Percentiles rank a stretch among this genome's conserved stretches.
phyloP scores from a whole-genome alignment of 35 echinoderm and acorn worm genomes.

The Ophioderma brevispina region DNA sequence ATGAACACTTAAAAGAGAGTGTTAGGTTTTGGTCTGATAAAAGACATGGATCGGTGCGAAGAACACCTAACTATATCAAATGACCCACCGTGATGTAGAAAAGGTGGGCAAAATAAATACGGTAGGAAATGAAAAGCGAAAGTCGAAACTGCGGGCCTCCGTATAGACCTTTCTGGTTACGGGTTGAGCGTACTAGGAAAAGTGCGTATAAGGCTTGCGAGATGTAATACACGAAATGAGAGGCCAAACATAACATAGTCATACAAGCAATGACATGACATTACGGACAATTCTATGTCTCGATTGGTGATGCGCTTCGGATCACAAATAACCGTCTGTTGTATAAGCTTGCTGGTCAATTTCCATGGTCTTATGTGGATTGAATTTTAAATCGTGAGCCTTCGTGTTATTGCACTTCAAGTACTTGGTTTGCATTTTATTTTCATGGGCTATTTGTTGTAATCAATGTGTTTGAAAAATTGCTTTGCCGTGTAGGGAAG shows the following conservation, averaged over 20 bases:
- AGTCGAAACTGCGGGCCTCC: not conserved
- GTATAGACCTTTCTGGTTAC: not conserved
- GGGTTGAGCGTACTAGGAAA: not conserved
- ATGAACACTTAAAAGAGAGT: not conserved
- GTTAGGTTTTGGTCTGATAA: not conserved
- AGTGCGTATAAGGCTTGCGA: not conserved
- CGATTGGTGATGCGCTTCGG: not conserved
- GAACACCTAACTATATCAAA: constrained; percentile 2
- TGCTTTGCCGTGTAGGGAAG: too few species aligned
- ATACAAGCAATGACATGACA: not conserved
- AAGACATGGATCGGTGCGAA: not conserved
- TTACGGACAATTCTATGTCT: not conserved
- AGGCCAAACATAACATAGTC: not conserved
- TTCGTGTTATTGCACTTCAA: too few species aligned
- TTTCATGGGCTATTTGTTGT: too few species aligned
- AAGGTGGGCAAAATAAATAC: constrained; percentile 9
- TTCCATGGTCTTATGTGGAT: not conserved
- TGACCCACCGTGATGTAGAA: constrained; percentile 5
- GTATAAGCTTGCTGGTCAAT: not conserved
- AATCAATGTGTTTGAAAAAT: too few species aligned
- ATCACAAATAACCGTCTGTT: too few species aligned
- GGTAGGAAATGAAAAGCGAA: not conserved
- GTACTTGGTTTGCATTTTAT: too few species aligned
- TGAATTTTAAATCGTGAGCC: too few species aligned
- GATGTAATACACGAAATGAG: not conserved